These are phyloP conservation scores for Chascanopsetta lugubris DNA, from an alignment of 2,113 vertebrate genomes.

Conservation along the genomic window DNA sequence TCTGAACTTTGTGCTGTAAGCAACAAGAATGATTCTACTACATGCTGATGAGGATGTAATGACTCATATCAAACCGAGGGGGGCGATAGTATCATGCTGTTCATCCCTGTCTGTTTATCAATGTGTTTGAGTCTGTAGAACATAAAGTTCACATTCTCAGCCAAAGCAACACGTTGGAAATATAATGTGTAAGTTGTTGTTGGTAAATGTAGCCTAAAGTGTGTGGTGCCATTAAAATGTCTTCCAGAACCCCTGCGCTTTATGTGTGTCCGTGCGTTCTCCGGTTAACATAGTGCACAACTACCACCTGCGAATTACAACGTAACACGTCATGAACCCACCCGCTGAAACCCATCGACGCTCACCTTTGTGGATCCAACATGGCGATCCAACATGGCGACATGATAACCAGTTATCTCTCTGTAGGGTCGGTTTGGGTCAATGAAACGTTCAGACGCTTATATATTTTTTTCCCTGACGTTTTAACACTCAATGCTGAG, in stretches of 20 bases:
- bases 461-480: no score
- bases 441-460: not conserved
- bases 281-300: no score
- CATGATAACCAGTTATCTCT: no score
- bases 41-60: no score
- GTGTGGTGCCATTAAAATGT: not conserved
- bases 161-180: not conserved
- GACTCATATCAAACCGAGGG: constrained; percentile 1
- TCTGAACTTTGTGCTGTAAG: no score
- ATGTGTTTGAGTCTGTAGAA: not conserved
- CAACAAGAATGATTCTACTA: no score
- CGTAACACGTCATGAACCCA: not conserved
- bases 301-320: no score
- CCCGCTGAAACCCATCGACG: not conserved
- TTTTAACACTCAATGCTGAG: no score
- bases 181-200: not conserved
- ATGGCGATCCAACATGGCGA: not conserved
- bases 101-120: no score
- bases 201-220: not conserved
- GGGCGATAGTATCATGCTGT: constrained; percentile 30
- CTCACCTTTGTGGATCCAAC: not conserved
- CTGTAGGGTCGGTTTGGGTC: no score
- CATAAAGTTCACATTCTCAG: not conserved
- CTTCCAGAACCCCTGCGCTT: no score
- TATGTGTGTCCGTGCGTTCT: no score